These are phyloP conservation scores for Drosophila saltans DNA, from an alignment of 1,140 invertebrate species.

Conservation along the genomic window DNA sequence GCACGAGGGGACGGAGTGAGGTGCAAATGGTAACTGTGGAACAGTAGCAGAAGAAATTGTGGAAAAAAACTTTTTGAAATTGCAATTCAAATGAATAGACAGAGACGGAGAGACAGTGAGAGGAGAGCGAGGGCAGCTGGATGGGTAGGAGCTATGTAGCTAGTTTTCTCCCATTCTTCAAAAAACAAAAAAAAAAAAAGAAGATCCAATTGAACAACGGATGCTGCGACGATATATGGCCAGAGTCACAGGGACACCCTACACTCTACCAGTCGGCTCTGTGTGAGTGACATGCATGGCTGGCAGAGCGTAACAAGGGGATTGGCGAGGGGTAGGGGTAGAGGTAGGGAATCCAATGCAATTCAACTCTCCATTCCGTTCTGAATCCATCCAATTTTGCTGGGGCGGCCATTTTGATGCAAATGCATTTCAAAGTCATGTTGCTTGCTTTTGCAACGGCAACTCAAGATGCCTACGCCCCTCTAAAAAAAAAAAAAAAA, in stretches of 20 bases:
- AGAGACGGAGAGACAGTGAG: conserved; percentile 11
- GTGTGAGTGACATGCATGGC: conserved; percentile 67
- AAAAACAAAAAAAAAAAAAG: conserved; percentile 43
- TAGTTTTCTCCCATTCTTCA: not conserved
- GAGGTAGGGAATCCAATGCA: not conserved
- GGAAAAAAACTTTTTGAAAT: conserved; percentile 74
- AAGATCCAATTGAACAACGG: conserved; percentile 64
- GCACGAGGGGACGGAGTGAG: not conserved
- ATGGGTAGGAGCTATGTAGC: not conserved
- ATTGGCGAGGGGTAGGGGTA: not conserved
- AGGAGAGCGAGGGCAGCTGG: not conserved
- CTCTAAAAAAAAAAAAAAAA: not conserved
- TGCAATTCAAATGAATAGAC: conserved; percentile 80
- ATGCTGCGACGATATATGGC: conserved; percentile 75
- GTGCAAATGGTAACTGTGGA: conserved; percentile 4
- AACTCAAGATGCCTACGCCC: conserved; percentile 30
- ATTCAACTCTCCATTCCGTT: conserved; percentile 4
- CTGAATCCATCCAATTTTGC: conserved; percentile 10
- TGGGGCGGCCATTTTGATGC: conserved; percentile 62
- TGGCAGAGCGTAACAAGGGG: conserved; percentile 45
- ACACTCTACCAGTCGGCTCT: conserved; percentile 18
- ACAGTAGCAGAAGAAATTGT: conserved; percentile 63
- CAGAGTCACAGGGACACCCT: conserved; percentile 28
- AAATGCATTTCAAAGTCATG: conserved; percentile 68
- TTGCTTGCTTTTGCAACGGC: conserved; percentile 20